These are phyloP conservation scores for Epirrita christyi DNA, from an alignment of 2,888 invertebrate species.

Conservation along the genomic window DNA sequence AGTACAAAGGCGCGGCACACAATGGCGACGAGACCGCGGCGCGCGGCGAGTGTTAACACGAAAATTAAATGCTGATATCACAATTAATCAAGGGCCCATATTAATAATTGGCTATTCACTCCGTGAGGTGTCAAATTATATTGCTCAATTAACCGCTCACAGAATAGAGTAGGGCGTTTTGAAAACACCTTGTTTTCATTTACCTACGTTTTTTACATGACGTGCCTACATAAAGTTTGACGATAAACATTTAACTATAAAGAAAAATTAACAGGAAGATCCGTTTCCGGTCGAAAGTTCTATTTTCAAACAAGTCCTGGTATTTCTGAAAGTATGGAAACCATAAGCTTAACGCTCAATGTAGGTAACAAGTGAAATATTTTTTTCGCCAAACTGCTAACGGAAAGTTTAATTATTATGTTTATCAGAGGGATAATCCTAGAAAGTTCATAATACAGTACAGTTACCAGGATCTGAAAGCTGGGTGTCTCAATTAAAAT, in stretches of 20 bases:
- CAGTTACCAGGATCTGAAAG: conserved; percentile 22
- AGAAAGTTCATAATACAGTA: conserved; percentile 22
- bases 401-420: conserved; percentile 1
- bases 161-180: conserved; percentile 77
- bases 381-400: conserved; percentile 8
- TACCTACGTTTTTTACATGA: conserved; percentile 35
- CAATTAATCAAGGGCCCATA: conserved; percentile 84
- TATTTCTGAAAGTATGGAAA: too few species aligned
- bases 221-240: not conserved
- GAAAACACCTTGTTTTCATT: conserved; percentile 50
- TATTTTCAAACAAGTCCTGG: too few species aligned
- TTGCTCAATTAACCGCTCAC: conserved; percentile 81
- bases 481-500: conserved; percentile 17
- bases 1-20: conserved; percentile 76
- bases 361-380: conserved; percentile 1
- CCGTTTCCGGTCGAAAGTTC: too few species aligned
- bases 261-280: too few species aligned
- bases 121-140: conserved; percentile 84
- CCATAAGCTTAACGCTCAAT: too few species aligned
- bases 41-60: conserved; percentile 79
- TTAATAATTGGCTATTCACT: conserved; percentile 84
- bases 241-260: too few species aligned
- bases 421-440: conserved; percentile 15
- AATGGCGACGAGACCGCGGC: conserved; percentile 65
- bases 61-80: conserved; percentile 85